Evolutionary conservation across 2,797 vertebrate genomes (phyloP), one percentile per base, ranked within the genome.

Genomic region (Euphonia xanthogaster): DNA sequence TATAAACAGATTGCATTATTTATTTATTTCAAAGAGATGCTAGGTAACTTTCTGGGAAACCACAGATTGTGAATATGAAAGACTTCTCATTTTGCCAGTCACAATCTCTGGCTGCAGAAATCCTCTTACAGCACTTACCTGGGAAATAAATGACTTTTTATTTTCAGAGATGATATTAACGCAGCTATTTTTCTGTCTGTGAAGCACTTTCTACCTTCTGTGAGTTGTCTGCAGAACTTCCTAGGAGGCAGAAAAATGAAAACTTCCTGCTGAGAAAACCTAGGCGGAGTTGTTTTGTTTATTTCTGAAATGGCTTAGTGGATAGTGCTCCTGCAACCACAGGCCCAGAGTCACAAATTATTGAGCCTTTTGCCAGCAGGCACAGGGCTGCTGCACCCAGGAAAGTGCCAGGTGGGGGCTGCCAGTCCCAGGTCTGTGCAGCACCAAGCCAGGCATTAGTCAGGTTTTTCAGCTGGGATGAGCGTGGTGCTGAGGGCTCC

Each of bases 311-410:
- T 33, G n/a, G 37, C 8, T 71, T n/a, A 6, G 27, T 4, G 1
- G 15, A 1, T 3, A 5, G 27, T 33, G 12, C 28, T 71, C 16
- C 55, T 51, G 70, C 37, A 30, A 15, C 12, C 12, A 7, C 2
- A 7, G 28, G 12, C 27, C 18, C 2, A 68, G 74, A 68, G 16
- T 19, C 35, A 13, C 0, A 4, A 15, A 3, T 14, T 42, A 10
- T 7, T 77, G 35, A 22, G 61, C n/a, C 28, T 37, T 47, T 40
- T 48, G 8, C 23, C n/a, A 33, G 60, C 0, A 0, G 39, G 10
- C 42, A 13, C 8, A 15, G 33, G 23, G 54, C 40, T 79, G 63
- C 47, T 68, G 58, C 37, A 19, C 23, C 35, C 45, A 60, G 65
- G 68, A 24, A 16, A 4, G 60, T 48, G 10, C 37, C 0, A 47